Percentiles rank a stretch among this genome's conserved stretches.
Evolutionary conservation across 2,113 vertebrate genomes (phyloP).

Genomic region (Harpagus bidentatus): DNA sequence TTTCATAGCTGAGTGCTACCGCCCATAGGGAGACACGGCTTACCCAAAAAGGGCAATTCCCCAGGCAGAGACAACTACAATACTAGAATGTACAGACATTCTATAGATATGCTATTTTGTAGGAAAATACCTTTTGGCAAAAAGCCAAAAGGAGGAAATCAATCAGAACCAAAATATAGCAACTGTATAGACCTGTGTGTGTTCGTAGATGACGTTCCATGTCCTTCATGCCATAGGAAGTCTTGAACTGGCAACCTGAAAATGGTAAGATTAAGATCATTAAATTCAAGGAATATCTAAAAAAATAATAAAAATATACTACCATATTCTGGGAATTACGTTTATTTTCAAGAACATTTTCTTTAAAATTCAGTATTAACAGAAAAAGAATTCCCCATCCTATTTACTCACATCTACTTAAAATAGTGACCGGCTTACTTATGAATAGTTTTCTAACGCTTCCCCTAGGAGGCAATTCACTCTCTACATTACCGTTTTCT

Average conservation of each 20-base stretch:
- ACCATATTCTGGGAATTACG: background rate
- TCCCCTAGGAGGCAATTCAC: background rate
- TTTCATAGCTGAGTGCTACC: background rate
- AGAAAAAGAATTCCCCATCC: background rate
- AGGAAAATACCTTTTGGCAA: background rate
- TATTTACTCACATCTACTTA: background rate
- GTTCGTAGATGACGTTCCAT: conserved; percentile 96
- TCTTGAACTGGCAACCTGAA: conserved; percentile 95
- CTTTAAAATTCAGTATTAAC: background rate
- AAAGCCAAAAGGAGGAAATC: background rate
- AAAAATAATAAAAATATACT: background rate
- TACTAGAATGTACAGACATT: background rate
- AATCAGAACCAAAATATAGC: background rate
- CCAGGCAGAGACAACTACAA: background rate
- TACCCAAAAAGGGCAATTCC: background rate
- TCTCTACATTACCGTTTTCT: background rate
- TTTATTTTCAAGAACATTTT: background rate
- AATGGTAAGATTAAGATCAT: background rate
- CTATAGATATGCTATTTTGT: background rate
- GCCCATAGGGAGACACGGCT: fast-evolving
- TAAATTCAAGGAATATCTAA: background rate
- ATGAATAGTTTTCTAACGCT: background rate
- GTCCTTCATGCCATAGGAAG: conserved; percentile 96
- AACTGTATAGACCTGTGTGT: conserved; percentile 83
- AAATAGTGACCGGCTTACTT: background rate